Conservation (phyloP, 2,797 vertebrate genomes). For the Tiaroga cobitis region DNA sequence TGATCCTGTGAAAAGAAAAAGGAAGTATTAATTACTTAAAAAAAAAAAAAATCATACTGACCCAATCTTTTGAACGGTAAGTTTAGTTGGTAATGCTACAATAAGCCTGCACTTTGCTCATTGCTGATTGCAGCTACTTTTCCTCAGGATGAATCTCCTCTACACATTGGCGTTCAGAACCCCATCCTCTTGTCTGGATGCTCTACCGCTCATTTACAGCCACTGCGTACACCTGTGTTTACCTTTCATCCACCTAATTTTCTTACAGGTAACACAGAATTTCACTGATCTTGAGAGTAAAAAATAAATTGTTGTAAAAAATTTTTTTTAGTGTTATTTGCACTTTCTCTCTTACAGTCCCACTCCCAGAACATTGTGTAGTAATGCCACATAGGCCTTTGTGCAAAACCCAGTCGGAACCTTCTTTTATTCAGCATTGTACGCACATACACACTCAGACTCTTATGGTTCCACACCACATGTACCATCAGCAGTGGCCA, state of each 20-base stretch:
- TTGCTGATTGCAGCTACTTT: background rate
- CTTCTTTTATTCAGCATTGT: background rate
- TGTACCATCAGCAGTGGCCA: background rate
- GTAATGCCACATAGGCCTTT: constrained; percentile 26
- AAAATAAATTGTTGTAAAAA: background rate
- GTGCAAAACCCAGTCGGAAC: constrained; percentile 12
- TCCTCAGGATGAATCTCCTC: background rate
- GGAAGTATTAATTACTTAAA: too few relatives aligned
- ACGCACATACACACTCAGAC: background rate
- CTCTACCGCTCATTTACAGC: constrained; percentile 84
- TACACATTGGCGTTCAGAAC: background rate
- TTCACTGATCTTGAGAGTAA: background rate
- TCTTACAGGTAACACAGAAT: constrained; percentile 72
- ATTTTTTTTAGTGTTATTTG: background rate
- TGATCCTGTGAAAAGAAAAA: too few relatives aligned
- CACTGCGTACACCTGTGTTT: constrained; percentile 66
- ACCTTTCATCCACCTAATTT: constrained; percentile 76
- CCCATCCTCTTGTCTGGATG: constrained; percentile 10
- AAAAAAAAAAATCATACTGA: background rate
- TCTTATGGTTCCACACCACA: background rate
- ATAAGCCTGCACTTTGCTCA: background rate
- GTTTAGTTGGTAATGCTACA: background rate
- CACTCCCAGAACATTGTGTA: background rate
- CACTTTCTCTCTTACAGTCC: background rate
- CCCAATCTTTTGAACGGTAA: background rate